Base-by-base conservation (phyloP, 2,797 vertebrate species). In the Myotis planiceps region DNA sequence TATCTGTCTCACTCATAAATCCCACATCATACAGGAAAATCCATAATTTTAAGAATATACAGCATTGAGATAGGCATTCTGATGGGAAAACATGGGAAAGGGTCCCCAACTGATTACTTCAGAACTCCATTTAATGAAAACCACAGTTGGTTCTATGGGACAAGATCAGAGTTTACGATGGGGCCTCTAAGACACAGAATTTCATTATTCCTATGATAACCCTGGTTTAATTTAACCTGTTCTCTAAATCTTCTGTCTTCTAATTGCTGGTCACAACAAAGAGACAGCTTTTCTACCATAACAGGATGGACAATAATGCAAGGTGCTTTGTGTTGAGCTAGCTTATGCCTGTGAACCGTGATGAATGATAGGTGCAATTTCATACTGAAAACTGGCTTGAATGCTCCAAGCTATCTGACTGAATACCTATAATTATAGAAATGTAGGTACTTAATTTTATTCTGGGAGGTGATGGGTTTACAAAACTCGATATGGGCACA, bases 231-330 rank as follows among this genome's bases (percentile, higher is more conserved):
- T 83, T 97, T 96, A 93, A 63, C 71, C 47, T 92, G n/a, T 84
- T 92, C 78, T 97, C 80, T 90, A 60, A 97, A 98, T 82, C 83
- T 91, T 97, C 25, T 96, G 55, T 74, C 90, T 88, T 96, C 86
- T 84, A 88, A 75, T 95, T 97, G 94, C 80, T 93, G 66, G 75
- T 81, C 71, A 89, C 92, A 79, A 97, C 96, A 98, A 98, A 98
- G 95, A 92, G 29, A 32, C 78, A 71, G 78, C 95, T 98, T 96
- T 97, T 96, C 88, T 29, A 74, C 0, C 0, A 58, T 14, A 78
- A 95, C 29, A 49, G 10, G 29, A 55, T 95, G 74, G 58, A 80
- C 0, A 94, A 0, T 47, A 0, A 74, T 27, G 94, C 72, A 92
- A 94, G 90, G 88, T 82, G 47, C 84, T 97, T 98, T 98, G 92